Evolutionary conservation across 2,113 vertebrate genomes (phyloP), one percentile per base, ranked within the genome.

Genomic region (Elachura formosa): DNA sequence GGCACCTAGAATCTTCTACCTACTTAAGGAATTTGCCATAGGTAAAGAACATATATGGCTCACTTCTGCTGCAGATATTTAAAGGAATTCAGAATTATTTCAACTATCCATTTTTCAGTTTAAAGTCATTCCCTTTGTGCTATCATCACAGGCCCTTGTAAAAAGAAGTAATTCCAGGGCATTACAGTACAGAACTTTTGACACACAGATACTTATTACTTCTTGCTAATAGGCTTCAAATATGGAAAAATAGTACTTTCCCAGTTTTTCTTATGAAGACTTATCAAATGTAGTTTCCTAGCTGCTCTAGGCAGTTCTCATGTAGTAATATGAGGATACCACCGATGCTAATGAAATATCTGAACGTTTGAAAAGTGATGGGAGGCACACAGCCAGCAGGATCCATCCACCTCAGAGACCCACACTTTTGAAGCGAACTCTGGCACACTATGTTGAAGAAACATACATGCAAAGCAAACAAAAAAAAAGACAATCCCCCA

Each of bases 401-500:
- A 86, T 66, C n/a, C 9, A 58, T 58, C 13, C 58, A 64, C 19
- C 49, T 90, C 75, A 87, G 66, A 90, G 73, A 71, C 14, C 18
- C 61, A 69, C 36, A 40, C 17, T 75, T 71, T 13, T 82, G 43
- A 87, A 71, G 40, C 33, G n/a, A 93, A 79, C 36, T 43, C 40
- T 72, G 45, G 45, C 33, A 77, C 9, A 2, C 26, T 46, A 49
- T 15, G 43, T 1, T 62, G 41, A 84, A 77, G 36, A 78, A 63
- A 17, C 0, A 2, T 19, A 66, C 26, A 14, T 11, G 8, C 22
- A 41, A 89, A 81, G 68, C 8, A 84, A 31, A 9, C 25, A 17
- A 31, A n/a, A 51, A n/a, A 23, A 33, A 24, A 10, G 6, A 2
- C 45, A 31, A 5, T 13, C 0, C 20, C 5, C 13, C n/a, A n/a